A percentile compares a stretch with the other conserved stretches of the same genome.
phyloP scores from a whole-genome alignment of 2,113 vertebrate genomes.

The Hippolais icterina region DNA sequence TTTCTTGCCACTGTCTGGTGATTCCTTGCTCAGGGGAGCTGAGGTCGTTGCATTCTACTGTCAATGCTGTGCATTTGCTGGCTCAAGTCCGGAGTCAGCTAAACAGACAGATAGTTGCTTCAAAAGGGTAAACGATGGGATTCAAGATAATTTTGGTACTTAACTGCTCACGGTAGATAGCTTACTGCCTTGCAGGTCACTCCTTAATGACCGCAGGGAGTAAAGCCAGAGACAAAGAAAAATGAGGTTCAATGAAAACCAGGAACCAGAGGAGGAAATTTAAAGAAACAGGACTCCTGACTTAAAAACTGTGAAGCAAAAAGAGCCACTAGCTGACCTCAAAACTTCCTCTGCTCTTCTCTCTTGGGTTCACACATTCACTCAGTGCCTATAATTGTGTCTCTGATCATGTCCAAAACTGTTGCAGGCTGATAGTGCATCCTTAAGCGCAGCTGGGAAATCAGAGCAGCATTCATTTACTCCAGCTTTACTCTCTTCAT shows the following conservation, averaged over 20 bases:
- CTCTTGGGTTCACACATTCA: neutral
- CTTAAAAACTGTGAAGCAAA: neutral
- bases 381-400: neutral
- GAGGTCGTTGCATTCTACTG: neutral
- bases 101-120: neutral
- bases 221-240: conserved; percentile 14
- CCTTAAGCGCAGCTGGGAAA: neutral
- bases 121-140: neutral
- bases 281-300: neutral
- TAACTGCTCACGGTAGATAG: neutral
- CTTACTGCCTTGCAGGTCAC: neutral
- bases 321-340: neutral
- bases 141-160: conserved; percentile 18
- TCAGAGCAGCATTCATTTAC: neutral
- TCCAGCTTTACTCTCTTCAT: neutral
- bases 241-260: neutral
- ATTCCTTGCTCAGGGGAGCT: neutral
- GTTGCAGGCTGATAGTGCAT: neutral
- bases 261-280: neutral
- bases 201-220: neutral
- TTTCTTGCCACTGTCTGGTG: neutral
- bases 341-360: neutral
- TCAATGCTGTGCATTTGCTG: neutral
- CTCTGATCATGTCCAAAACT: neutral
- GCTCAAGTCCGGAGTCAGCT: neutral